phyloP scores from a whole-genome alignment of 2,797 vertebrate species.

The Spinibarbus caldwelli region DNA sequence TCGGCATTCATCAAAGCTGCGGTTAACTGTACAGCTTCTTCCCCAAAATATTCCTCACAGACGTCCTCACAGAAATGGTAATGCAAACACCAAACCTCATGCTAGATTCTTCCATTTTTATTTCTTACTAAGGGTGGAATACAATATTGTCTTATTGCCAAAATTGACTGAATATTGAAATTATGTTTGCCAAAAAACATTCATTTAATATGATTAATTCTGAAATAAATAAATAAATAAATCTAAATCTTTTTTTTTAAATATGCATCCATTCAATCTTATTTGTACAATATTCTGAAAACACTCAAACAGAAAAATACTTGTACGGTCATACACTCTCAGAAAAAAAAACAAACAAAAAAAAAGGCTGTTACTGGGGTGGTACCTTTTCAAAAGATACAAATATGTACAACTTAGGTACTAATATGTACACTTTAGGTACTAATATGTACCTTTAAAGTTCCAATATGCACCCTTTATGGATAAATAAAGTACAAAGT shows the following conservation, averaged over 20 bases:
- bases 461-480: too few species aligned
- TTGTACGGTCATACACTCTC: neutral
- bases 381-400: too few species aligned
- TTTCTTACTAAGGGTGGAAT: neutral
- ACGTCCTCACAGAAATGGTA: conserved; percentile 3
- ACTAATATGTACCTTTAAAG: neutral
- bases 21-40: neutral
- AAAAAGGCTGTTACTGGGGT: too few species aligned
- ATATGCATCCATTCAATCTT: neutral
- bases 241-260: neutral
- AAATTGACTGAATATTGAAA: neutral
- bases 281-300: neutral
- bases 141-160: neutral
- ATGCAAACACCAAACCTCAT: neutral
- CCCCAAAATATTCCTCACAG: too few species aligned
- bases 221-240: neutral
- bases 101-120: neutral
- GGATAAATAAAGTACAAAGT: neutral
- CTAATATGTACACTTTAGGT: neutral
- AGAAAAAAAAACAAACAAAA: neutral
- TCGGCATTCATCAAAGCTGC: conserved; percentile 40
- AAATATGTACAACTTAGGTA: too few species aligned
- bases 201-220: neutral
- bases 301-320: neutral
- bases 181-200: neutral